Percentiles rank a stretch among this genome's conserved stretches.
Conservation (phyloP, 2,888 invertebrate genomes). For the Microctonus brassicae region DNA sequence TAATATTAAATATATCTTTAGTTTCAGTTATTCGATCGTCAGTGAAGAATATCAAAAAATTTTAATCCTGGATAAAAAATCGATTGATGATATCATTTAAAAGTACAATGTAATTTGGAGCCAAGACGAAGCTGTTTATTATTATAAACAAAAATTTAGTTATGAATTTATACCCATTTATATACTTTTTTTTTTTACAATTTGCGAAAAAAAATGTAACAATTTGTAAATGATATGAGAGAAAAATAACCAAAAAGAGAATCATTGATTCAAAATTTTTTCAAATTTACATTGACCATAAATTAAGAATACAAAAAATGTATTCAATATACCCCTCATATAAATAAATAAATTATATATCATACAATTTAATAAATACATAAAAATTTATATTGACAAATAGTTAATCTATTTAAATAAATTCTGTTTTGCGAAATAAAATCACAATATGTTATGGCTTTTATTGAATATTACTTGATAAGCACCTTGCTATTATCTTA, state of each 20-base stretch:
- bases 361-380: too few species aligned
- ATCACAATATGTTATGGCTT: not conserved
- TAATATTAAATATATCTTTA: conserved; percentile 12
- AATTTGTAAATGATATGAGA: conserved; percentile 40
- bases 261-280: too few species aligned
- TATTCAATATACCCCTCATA: not conserved
- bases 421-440: not conserved
- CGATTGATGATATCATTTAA: conserved; percentile 52
- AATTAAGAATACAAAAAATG: too few species aligned
- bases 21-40: conserved; percentile 46
- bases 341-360: not conserved
- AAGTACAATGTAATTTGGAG: conserved; percentile 58
- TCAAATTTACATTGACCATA: not conserved
- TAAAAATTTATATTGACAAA: too few species aligned
- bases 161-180: conserved; percentile 52
- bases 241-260: conserved; percentile 30
- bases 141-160: conserved; percentile 54
- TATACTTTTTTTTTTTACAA: too few species aligned
- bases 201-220: too few species aligned
- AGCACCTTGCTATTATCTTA: not conserved
- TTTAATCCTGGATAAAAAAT: conserved; percentile 36
- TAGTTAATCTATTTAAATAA: not conserved
- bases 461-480: not conserved
- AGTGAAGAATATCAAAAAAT: conserved; percentile 47
- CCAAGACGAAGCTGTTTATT: conserved; percentile 56